Evolutionary conservation across 2,888 invertebrate genomes (phyloP), one percentile per base, ranked within the genome.

Genomic region (Thymelicus sylvestris): DNA sequence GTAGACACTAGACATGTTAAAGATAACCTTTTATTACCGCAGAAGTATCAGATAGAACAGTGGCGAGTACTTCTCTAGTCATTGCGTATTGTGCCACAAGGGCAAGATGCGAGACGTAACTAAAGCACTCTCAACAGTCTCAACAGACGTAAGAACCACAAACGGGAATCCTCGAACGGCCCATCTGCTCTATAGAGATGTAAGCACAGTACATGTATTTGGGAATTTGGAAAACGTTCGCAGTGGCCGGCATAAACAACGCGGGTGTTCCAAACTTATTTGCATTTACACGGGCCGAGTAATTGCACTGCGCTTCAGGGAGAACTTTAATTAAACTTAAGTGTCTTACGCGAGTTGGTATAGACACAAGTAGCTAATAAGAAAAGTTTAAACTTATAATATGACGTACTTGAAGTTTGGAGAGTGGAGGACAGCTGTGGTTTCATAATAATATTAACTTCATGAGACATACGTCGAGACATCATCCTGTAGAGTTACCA

Each of bases 211-310:
- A 31, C 24, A 41, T 41, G 63, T 70, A 67, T 61, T 66, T 55
- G 55, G 61, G 61, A 71, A 66, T 81, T 78, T 77, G 79, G 80
- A 80, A 87, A 80, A 82, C 80, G 74, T 64, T 74, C 81, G 78
- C 81, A 83, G 82, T 79, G 85, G 84, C 83, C 85, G 80, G 83
- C 83, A 88, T 89, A 90, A 92, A 91, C 88, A 89, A 88, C 86
- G 80, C 75, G 85, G 83, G 83, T 86, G 87, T 85, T 88, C 86
- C 83, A 84, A 91, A 92, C 91, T 90, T 91, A 92, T 92, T 92
- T 92, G 91, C 93, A 93, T 92, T 91, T 91, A 92, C 92, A 91
- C 89, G 91, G 89, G 85, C 90, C 90, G 85, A 90, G 91, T 92
- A 92, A 92, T 91, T 92, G 91, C 91, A 87, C 82, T 88, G 90